phyloP scores from a whole-genome alignment of 2,888 invertebrate species.

The Lasius platythorax region DNA sequence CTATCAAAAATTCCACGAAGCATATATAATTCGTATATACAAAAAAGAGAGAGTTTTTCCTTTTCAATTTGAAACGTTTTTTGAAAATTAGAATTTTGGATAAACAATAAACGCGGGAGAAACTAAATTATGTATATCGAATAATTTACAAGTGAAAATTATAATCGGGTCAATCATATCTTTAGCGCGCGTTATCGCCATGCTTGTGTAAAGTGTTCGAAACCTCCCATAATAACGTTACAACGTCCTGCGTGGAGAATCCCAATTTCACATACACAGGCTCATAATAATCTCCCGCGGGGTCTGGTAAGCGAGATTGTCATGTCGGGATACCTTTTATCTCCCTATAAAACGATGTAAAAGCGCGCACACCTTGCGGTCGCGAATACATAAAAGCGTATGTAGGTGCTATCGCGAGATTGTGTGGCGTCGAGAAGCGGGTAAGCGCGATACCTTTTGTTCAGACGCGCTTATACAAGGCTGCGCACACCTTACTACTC shows the following conservation, averaged over 20 bases:
- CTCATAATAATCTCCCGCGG: conserved; percentile 50
- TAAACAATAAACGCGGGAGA: neutral
- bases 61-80: neutral
- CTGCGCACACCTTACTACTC: conserved; percentile 17
- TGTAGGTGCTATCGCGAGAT: conserved; percentile 28
- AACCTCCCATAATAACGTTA: conserved; percentile 27
- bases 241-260: conserved; percentile 29
- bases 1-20: neutral
- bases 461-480: conserved; percentile 70
- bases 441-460: conserved; percentile 67
- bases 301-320: conserved; percentile 45
- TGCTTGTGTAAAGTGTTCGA: neutral
- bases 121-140: neutral
- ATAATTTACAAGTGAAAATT: neutral
- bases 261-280: conserved; percentile 44
- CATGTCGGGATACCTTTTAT: conserved; percentile 53
- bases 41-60: neutral
- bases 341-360: conserved; percentile 50
- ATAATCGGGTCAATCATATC: conserved; percentile 9
- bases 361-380: conserved; percentile 15
- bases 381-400: conserved; percentile 3
- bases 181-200: conserved; percentile 27
- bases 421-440: neutral
- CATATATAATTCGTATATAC: neutral
- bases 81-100: neutral